These are phyloP conservation scores for Pteronotus mesoamericanus DNA, from an alignment of 2,797 vertebrate genomes.

Conservation along the genomic window DNA sequence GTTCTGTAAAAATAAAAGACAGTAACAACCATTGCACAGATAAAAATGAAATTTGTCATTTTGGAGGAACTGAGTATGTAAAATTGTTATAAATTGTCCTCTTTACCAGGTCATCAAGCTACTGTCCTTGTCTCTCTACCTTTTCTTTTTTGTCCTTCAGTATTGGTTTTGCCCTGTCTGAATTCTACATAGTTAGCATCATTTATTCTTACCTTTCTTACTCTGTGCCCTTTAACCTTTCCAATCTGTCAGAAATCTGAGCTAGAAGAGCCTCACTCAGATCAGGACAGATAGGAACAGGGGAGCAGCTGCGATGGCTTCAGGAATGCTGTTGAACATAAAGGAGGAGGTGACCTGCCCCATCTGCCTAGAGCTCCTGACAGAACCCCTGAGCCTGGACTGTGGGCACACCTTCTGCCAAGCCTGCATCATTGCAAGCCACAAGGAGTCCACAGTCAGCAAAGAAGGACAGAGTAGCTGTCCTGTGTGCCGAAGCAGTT, in stretches of 20 bases:
- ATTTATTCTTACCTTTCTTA: neutral
- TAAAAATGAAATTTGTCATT: neutral
- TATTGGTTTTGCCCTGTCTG: neutral
- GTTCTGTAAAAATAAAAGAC: neutral
- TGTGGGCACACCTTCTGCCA: slow-evolving; percentile 47
- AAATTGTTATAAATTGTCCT: neutral
- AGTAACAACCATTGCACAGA: neutral
- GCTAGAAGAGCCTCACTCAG: neutral
- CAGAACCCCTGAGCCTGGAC: neutral
- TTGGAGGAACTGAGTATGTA: neutral
- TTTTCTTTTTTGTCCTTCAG: neutral
- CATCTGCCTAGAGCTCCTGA: slow-evolving; percentile 36
- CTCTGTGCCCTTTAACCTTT: neutral
- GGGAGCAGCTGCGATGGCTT: neutral
- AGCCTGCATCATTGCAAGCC: neutral
- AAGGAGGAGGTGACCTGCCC: slow-evolving; percentile 15
- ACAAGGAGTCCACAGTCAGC: fast-evolving
- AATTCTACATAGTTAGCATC: neutral
- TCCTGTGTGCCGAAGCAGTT: neutral
- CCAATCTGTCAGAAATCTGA: neutral
- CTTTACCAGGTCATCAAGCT: neutral
- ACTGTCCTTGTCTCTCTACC: neutral
- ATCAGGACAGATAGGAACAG: neutral
- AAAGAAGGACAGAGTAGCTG: neutral
- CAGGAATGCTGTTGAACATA: neutral